These are phyloP conservation scores for Champsocephalus esox DNA, from an alignment of 2,797 vertebrate genomes.

Conservation along the genomic window DNA sequence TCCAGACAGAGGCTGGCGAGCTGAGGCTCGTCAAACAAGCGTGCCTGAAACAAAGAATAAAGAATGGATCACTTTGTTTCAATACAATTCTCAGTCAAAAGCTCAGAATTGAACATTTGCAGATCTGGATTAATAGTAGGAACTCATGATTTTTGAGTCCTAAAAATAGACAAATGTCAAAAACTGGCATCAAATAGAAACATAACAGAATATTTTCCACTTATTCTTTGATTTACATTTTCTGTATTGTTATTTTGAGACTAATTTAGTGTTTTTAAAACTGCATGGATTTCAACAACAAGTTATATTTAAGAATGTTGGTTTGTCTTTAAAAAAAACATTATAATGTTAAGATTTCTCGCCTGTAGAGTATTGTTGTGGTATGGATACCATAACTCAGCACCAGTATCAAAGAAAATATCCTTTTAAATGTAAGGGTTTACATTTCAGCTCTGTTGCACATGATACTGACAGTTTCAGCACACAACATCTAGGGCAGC, in stretches of 20 bases:
- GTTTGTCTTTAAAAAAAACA: too few relatives aligned
- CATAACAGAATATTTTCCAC: neutral
- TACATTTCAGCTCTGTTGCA: neutral
- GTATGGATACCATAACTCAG: neutral
- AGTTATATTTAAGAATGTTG: neutral
- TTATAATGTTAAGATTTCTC: too few relatives aligned
- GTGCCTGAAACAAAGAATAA: slow-evolving; percentile 83
- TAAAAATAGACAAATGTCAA: neutral
- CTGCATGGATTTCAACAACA: neutral
- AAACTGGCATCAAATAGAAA: neutral
- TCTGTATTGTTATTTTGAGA: neutral
- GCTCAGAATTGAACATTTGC: neutral
- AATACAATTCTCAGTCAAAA: neutral
- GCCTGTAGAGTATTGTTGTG: neutral
- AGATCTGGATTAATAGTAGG: neutral
- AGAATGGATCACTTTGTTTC: neutral
- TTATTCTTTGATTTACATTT: neutral
- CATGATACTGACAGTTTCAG: neutral
- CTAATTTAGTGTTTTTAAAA: too few relatives aligned
- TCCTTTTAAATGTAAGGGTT: neutral
- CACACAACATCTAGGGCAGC: neutral
- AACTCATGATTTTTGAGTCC: neutral
- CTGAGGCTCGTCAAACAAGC: slow-evolving; percentile 97
- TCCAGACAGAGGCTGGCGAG: slow-evolving; percentile 97
- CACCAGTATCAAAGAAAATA: neutral